These are phyloP conservation scores for Neoarius graeffei DNA, from an alignment of 2,113 vertebrate species.

Conservation along the genomic window DNA sequence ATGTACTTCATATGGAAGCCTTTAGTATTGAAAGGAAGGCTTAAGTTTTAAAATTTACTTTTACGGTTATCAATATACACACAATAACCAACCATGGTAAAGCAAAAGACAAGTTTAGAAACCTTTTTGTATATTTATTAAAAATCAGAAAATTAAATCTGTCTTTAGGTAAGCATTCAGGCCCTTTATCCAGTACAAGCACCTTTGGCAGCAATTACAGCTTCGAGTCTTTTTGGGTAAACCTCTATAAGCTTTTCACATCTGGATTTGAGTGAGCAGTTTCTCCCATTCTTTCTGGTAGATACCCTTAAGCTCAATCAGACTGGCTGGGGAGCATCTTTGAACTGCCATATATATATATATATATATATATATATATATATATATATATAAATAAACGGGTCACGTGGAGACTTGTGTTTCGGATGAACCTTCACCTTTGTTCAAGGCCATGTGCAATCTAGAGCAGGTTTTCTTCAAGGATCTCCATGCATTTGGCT, in stretches of 20 bases:
- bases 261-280: not conserved
- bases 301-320: not conserved
- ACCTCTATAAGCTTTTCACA: not conserved
- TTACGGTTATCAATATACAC: not conserved
- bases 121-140: too few species aligned
- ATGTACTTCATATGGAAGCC: not conserved
- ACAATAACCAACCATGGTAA: not conserved
- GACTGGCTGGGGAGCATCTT: too few species aligned
- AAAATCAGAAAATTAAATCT: not conserved
- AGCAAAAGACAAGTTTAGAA: not conserved
- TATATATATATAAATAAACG: too few species aligned
- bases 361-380: too few species aligned
- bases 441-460: not conserved
- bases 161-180: not conserved
- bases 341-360: too few species aligned
- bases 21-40: too few species aligned
- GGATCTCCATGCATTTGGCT: not conserved
- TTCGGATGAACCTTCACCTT: not conserved
- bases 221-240: not conserved
- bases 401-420: not conserved
- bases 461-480: not conserved
- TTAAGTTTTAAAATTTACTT: too few species aligned
- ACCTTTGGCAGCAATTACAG: too few species aligned
- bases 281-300: not conserved
- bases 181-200: not conserved